phyloP scores from a whole-genome alignment of 2,888 invertebrate species.

The Trilocha varians region DNA sequence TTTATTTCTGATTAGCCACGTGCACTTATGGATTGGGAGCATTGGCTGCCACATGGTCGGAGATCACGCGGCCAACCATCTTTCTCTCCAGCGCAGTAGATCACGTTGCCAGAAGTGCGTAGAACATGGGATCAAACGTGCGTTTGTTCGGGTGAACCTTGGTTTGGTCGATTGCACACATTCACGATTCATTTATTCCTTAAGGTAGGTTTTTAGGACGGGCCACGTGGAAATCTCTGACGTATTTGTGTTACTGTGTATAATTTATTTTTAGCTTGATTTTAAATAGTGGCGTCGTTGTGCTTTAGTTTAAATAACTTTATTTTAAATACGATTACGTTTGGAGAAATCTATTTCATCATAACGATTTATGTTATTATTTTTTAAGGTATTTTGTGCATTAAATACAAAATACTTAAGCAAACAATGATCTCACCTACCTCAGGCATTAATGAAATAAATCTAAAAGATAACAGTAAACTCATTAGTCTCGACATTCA shows the following conservation, averaged over 20 bases:
- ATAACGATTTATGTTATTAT: no score
- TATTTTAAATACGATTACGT: no score
- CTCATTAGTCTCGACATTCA: not conserved
- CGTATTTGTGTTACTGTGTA: no score
- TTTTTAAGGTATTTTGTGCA: no score
- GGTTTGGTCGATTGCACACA: conserved; percentile 20
- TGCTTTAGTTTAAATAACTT: no score
- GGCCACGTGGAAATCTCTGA: conserved; percentile 21
- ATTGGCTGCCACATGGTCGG: not conserved
- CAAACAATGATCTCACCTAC: no score
- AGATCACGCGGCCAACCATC: conserved; percentile 14
- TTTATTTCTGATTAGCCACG: not conserved
- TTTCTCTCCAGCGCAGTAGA: conserved; percentile 4
- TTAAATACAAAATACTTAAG: not conserved
- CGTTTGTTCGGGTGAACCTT: conserved; percentile 23
- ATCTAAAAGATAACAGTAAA: not conserved
- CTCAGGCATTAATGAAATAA: not conserved
- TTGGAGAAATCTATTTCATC: no score
- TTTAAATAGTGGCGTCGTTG: no score
- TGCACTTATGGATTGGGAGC: not conserved
- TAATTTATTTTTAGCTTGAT: no score
- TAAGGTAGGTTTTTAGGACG: conserved; percentile 33
- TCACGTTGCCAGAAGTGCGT: conserved; percentile 35
- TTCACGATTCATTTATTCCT: conserved; percentile 43
- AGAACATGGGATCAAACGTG: conserved; percentile 32